Base-by-base conservation (phyloP, 2,797 vertebrate genomes). In the Danio albolineatus region DNA sequence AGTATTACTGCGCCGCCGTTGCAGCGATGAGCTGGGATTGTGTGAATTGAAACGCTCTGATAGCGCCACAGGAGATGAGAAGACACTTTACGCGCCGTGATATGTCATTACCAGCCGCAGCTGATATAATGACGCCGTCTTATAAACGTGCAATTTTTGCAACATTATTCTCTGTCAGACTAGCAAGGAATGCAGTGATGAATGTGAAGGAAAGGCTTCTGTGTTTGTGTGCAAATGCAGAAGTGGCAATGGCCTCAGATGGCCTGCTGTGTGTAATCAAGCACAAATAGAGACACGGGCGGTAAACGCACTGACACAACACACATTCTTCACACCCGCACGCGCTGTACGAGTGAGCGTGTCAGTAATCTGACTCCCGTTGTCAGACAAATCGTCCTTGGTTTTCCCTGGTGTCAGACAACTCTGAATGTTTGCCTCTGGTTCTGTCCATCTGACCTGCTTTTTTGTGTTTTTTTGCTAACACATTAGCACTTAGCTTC, bases 231-330 rank as follows among this genome's bases (percentile, higher is more conserved):
- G 44, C 48, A 41, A 66, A 59, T 67, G 28, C 16, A 21, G 16
- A 77, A 38, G 75, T 67, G 64, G 54, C 41, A 77, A 36, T 59
- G 10, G 64, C 16, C 41, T 77, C 64, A 14, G 51, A 19, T 53
- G 53, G 76, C 76, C 67, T 70, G 54, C 76, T 78, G 76, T 49
- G 76, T 69, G 65, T 57, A 78, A 78, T 70, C 76, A 60, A 60
- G 65, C 76, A 49, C n/a, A 78, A 78, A 78, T 16, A 70, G 73
- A 75, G 53, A 78, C 36, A 6, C 43, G 56, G 62, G 43, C 43
- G 28, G 54, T 49, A 49, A 70, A 54, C 43, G 39, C 19, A 66
- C 74, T 56, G 76, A 59, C 54, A 57, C 54, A 46, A 19, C 61
- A 67, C 64, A 67, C 64, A 48, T 7, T 10, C 10, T 21, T 36